Base-by-base conservation (phyloP, 2,113 vertebrate species). In the Podocnemis expansa region DNA sequence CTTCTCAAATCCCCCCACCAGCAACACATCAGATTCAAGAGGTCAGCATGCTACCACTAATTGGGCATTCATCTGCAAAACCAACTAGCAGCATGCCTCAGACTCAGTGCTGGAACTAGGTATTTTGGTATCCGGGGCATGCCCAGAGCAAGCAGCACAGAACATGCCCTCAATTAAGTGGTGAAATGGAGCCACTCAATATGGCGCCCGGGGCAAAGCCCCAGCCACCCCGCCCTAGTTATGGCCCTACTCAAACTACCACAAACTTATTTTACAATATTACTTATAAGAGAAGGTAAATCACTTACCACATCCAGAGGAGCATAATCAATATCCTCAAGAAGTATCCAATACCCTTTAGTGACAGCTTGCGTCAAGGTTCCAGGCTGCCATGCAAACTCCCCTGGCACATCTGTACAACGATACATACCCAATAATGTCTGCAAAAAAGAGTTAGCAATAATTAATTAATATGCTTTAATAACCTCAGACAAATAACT, bases 281-380 rank as follows among this genome's bases (percentile, higher is more conserved):
- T 47, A 21, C 6, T 56, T 67, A 87, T 22, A 94, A 67, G 16
- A 2, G 1, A 92, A 80, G 6, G 47, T 3, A 55, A 89, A 8
- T 16, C 47, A 97, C 98, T 80, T 97, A 99, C 99, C 98, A 99
- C 99, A 63, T 99, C 99, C 90, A 99, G 97, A 84, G 99, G 98
- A 25, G 99, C 99, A 79, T 99, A 99, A 97, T 99, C 99, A 51
- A 99, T 99, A 95, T 99, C 99, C 83, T 99, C 99, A 93, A 99
- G 94, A 27, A 99, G 99, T 93, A 99, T 98, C 99, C 99, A 99
- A 67, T 98, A 97, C 45, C 99, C 99, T 86, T 98, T 98, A 43
- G 98, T 98, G 2, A 99, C 99, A 10, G 99, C 99, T 95, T 99
- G 99, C 7, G 99, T 99, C 93, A 99, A 93, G 22, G 98, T 98